phyloP scores from a whole-genome alignment of 1,140 invertebrate genomes.

The Tribolium madens region DNA sequence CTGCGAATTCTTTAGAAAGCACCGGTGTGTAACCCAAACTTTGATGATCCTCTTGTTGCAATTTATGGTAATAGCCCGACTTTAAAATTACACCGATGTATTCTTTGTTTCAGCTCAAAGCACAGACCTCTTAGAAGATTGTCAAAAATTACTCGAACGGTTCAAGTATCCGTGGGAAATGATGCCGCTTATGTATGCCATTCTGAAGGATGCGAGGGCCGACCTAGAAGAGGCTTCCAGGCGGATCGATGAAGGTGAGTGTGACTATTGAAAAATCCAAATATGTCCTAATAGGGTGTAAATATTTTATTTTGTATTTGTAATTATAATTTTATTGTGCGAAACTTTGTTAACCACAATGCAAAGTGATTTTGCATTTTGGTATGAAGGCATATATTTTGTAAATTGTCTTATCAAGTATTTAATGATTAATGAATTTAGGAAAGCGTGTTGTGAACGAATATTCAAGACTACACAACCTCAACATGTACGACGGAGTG shows the following conservation, averaged over 20 bases:
- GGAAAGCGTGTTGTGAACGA: constrained; percentile 73
- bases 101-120: constrained; percentile 68
- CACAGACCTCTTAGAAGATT: constrained; percentile 76
- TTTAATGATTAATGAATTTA: constrained; percentile 51
- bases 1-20: background rate
- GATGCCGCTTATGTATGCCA: constrained; percentile 79
- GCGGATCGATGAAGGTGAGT: constrained; percentile 78
- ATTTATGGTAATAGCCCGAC: too few species aligned
- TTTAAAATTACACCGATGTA: background rate
- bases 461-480: constrained; percentile 76
- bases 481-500: constrained; percentile 78
- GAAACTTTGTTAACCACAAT: constrained; percentile 5
- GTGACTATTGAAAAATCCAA: background rate
- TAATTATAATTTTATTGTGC: too few species aligned
- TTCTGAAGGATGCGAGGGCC: constrained; percentile 76
- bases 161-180: constrained; percentile 80
- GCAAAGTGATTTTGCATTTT: constrained; percentile 10
- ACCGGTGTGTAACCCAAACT: background rate
- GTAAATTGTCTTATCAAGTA: background rate
- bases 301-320: too few species aligned
- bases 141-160: constrained; percentile 76
- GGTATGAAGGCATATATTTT: background rate
- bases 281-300: too few species aligned
- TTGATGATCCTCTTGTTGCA: background rate
- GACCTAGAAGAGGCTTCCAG: constrained; percentile 77